These are phyloP conservation scores for Acropternis orthonyx DNA, from an alignment of 2,797 vertebrate genomes.

Conservation along the genomic window DNA sequence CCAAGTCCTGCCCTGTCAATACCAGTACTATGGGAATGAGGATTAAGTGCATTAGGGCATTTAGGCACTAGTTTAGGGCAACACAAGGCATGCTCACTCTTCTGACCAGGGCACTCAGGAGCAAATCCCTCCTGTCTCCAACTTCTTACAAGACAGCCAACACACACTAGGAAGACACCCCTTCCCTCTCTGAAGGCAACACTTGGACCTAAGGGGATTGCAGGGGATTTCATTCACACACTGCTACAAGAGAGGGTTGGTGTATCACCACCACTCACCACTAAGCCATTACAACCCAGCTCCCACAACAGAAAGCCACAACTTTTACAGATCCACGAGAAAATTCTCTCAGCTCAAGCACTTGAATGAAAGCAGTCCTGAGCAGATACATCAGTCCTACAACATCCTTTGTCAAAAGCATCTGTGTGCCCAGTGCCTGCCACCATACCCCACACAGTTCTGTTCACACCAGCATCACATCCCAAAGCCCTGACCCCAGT, in stretches of 20 bases:
- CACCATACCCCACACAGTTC: rapidly evolving
- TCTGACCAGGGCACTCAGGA: background rate
- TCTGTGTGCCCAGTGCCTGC: rapidly evolving
- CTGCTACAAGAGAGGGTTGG: background rate
- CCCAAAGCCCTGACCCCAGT: background rate
- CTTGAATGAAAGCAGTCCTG: background rate
- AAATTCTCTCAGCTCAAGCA: background rate
- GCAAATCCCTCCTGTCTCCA: background rate
- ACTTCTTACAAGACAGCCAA: background rate
- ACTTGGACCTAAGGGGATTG: background rate
- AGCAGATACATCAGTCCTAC: background rate
- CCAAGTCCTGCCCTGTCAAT: background rate
- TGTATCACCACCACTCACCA: background rate
- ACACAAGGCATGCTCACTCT: background rate
- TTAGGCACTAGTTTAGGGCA: background rate
- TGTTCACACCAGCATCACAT: background rate
- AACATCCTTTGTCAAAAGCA: background rate
- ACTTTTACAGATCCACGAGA: background rate
- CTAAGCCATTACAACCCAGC: background rate
- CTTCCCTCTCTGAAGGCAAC: background rate
- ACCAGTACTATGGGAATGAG: rapidly evolving
- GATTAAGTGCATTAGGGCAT: background rate
- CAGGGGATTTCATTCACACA: background rate
- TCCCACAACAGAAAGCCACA: background rate
- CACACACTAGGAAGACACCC: background rate